Evolutionary conservation across 1,140 invertebrate species (phyloP).

Genomic region (Bombus consobrinus): DNA sequence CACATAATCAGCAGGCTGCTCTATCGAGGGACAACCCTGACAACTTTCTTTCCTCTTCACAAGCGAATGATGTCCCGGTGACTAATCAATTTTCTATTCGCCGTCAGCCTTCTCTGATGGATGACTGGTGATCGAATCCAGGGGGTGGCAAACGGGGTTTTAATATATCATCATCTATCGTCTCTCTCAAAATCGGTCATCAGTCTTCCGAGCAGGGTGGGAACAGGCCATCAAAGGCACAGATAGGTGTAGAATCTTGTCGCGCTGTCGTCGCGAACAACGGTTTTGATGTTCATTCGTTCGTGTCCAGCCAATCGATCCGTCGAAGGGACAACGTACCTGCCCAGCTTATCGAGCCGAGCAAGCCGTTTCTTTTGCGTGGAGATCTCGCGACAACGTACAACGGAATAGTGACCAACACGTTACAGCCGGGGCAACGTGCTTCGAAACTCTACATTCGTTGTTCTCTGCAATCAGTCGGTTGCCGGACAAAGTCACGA

Average conservation of each 20-base stretch:
- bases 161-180: slow-evolving; percentile 69
- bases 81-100: slow-evolving; percentile 70
- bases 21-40: not conserved
- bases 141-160: slow-evolving; percentile 2
- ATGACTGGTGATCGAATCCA: slow-evolving; percentile 58
- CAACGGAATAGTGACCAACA: slow-evolving; percentile 13
- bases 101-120: slow-evolving; percentile 45
- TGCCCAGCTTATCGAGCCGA: slow-evolving; percentile 12
- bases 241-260: slow-evolving; percentile 33
- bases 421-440: not conserved
- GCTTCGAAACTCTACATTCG: not conserved
- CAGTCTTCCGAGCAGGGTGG: slow-evolving; percentile 46
- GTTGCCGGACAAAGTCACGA: slow-evolving; percentile 8
- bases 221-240: not conserved
- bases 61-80: not conserved
- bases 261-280: slow-evolving; percentile 16
- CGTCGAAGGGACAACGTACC: slow-evolving; percentile 19
- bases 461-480: not conserved
- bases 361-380: slow-evolving; percentile 27
- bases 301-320: slow-evolving; percentile 42
- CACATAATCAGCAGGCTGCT: slow-evolving; percentile 42
- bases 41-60: slow-evolving; percentile 23
- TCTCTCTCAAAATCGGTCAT: slow-evolving; percentile 25
- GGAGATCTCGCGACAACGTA: slow-evolving; percentile 19
- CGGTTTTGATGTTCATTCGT: slow-evolving; percentile 8